Percentiles rank a stretch among this genome's conserved stretches.
Evolutionary conservation across 2,888 invertebrate species (phyloP).

Genomic region (Auanema sp.): DNA sequence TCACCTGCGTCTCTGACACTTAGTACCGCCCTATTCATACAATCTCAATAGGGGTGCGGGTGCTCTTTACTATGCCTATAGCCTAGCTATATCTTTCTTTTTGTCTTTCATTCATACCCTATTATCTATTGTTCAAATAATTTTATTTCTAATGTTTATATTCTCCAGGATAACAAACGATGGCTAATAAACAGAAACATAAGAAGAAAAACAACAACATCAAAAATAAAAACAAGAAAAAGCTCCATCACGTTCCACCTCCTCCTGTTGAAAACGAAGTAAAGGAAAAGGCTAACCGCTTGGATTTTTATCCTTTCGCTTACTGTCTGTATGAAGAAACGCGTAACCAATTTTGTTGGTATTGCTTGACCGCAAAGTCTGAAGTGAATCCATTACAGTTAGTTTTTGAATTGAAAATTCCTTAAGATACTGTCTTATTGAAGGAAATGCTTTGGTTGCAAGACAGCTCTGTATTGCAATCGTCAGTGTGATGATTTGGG

Average conservation of each 20-base stretch:
- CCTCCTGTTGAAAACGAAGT: neutral
- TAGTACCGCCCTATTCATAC: too few species aligned
- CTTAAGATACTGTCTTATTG: slow-evolving; percentile 8
- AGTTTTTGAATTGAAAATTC: too few species aligned
- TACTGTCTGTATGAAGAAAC: slow-evolving; percentile 57
- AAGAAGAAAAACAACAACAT: too few species aligned
- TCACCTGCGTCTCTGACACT: too few species aligned
- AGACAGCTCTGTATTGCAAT: slow-evolving; percentile 56
- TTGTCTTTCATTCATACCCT: too few species aligned
- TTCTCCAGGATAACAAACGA: too few species aligned
- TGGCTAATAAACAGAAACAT: too few species aligned
- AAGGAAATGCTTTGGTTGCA: slow-evolving; percentile 53
- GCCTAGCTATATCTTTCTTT: too few species aligned
- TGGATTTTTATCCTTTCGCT: slow-evolving; percentile 62
- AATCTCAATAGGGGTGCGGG: too few species aligned
- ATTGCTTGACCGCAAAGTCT: slow-evolving; percentile 46
- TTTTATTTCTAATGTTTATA: too few species aligned
- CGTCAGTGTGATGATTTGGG: slow-evolving; percentile 52
- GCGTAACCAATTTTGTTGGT: slow-evolving; percentile 56
- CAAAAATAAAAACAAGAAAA: neutral
- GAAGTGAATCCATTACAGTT: slow-evolving; percentile 3
- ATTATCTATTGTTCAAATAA: too few species aligned
- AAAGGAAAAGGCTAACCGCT: slow-evolving; percentile 10
- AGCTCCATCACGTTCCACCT: neutral
- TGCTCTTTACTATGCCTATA: too few species aligned